A percentile compares a stretch with the other conserved stretches of the same genome.
These are phyloP conservation scores for Monodelphis domestica DNA, from an alignment of 2,797 vertebrate genomes.

Conservation along the genomic window DNA sequence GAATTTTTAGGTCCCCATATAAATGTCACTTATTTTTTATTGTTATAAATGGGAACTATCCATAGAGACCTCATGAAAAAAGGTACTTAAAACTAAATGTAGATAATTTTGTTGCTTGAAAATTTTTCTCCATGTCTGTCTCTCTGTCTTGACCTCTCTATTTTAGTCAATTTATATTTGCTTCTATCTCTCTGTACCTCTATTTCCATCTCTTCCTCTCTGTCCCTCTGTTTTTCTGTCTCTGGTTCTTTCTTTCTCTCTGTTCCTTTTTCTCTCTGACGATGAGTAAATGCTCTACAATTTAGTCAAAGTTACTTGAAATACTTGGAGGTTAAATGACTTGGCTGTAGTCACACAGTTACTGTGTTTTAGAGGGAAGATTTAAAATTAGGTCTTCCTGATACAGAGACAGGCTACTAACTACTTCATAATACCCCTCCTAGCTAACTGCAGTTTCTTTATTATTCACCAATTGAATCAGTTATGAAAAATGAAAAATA, in stretches of 20 bases:
- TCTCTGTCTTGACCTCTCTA: neutral
- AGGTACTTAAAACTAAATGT: neutral
- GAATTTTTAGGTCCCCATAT: neutral
- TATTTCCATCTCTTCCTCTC: neutral
- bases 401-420: neutral
- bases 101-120: neutral
- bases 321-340: neutral
- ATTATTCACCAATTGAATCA: neutral
- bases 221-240: neutral
- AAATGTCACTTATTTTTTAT: neutral
- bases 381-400: neutral
- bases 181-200: neutral
- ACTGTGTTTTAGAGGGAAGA: neutral
- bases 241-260: neutral
- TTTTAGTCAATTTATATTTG: neutral
- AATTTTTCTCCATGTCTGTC: neutral
- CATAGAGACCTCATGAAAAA: neutral
- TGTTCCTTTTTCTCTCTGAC: neutral
- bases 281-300: neutral
- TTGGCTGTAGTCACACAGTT: neutral
- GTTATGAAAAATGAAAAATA: neutral
- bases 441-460: neutral
- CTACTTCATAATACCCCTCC: neutral
- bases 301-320: neutral
- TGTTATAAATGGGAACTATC: neutral